These are phyloP conservation scores for Propithecus perrieri DNA, from an alignment of 2,797 vertebrate species.

Conservation along the genomic window DNA sequence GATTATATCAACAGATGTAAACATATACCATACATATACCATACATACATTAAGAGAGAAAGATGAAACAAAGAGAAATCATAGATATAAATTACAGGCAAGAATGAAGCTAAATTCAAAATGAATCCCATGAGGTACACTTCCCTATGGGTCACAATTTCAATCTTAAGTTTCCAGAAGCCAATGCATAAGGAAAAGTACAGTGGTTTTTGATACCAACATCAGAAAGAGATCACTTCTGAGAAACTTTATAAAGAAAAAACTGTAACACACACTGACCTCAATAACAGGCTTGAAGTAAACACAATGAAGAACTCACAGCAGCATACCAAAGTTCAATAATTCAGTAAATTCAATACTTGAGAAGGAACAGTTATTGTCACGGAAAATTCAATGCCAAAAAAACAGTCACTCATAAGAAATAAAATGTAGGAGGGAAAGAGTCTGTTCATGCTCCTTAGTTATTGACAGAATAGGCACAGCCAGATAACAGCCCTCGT, in stretches of 20 bases:
- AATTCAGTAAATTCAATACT: slow-evolving; percentile 22
- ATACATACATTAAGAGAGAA: slow-evolving; percentile 16
- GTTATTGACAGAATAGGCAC: not conserved
- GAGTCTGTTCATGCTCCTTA: not conserved
- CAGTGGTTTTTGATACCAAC: not conserved
- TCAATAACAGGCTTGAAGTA: slow-evolving; percentile 27
- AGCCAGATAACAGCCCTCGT: not conserved
- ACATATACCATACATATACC: not conserved
- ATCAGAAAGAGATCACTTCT: not conserved
- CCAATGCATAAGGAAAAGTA: not conserved
- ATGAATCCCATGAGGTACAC: not conserved
- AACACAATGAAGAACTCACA: not conserved
- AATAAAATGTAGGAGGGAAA: slow-evolving; percentile 11
- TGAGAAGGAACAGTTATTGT: not conserved
- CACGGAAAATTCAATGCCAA: not conserved
- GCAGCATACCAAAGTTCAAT: not conserved
- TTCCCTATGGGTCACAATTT: not conserved
- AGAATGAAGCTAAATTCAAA: not conserved
- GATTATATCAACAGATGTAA: slow-evolving; percentile 30
- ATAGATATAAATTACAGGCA: not conserved
- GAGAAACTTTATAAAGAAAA: slow-evolving; percentile 25
- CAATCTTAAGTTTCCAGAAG: not conserved
- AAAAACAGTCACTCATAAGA: not conserved
- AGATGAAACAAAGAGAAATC: not conserved
- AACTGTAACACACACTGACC: not conserved